Evolutionary conservation across 2,797 vertebrate species (phyloP), one percentile per base, ranked within the genome.

Genomic region (Eulemur rubriventer): DNA sequence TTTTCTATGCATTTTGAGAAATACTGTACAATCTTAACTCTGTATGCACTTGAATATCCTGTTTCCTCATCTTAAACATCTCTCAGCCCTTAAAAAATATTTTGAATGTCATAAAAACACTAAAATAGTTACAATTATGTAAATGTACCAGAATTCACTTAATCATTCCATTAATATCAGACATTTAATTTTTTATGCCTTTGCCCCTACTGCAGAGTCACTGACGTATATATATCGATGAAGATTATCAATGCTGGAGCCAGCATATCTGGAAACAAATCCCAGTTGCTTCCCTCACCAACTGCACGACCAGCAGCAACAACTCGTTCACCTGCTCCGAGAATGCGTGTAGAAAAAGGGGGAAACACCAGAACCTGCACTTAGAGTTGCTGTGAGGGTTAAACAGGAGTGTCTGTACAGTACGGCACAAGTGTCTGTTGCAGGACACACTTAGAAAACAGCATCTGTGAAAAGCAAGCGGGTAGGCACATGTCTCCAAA

Each of bases 61-160:
- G 57, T 70, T 80, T 95, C 78, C 87, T 96, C n/a, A 89, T 73
- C 69, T n/a, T 46, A 83, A 75, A 73, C 22, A 63, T 72, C 57
- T 91, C 86, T 28, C 22, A 12, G 84, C 38, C 18, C 63, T 94
- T 59, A 92, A 7, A 72, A 10, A 10, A 41, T 92, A 50, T 93
- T 76, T 18, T 14, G 17, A 80, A 65, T 33, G 16, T 65, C 75
- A 81, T 2, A 33, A 78, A 95, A 92, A 89, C 2, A 50, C 38
- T 87, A 72, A 89, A 79, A n/a, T 26, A 30, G 30, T 28, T 78
- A 50, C 50, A 75, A 82, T 0, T 59, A 33, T 52, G 17, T 18
- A 57, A 16, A 80, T 0, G n/a, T 38, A 18, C 70, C 59, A 69
- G 35, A 87, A 91, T 38, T 73, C 22, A 76, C 33, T 52, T 69